Percentiles rank a stretch among this genome's conserved stretches.
Evolutionary conservation across 2,113 vertebrate species (phyloP).

Genomic region (Rhynchomys soricoides): DNA sequence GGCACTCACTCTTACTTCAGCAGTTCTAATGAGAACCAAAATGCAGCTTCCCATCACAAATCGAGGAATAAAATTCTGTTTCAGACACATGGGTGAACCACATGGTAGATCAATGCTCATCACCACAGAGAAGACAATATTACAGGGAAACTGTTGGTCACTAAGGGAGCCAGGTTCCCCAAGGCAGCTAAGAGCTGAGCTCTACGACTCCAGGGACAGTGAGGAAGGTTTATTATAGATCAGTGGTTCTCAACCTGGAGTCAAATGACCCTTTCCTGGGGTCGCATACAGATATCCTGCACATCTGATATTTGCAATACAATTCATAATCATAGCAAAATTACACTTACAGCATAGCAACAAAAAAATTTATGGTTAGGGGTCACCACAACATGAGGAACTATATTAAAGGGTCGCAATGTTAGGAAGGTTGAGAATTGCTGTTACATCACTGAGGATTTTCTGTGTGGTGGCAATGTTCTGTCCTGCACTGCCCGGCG

Average conservation of each 20-base stretch:
- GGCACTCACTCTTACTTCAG: not conserved
- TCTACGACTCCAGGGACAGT: not conserved
- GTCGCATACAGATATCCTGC: not conserved
- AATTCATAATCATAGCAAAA: not conserved
- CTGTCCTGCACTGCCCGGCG: rapidly evolving
- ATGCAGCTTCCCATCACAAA: not conserved
- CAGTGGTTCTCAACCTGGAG: not conserved
- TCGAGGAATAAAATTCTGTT: not conserved
- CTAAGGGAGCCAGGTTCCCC: not conserved
- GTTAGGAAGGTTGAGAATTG: not conserved
- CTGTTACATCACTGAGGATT: not conserved
- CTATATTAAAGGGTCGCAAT: not conserved
- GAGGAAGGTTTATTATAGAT: not conserved
- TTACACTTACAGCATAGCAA: not conserved
- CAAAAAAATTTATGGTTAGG: not conserved
- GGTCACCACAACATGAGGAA: not conserved
- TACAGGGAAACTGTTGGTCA: not conserved
- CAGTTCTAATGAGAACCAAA: not conserved
- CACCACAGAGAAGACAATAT: not conserved
- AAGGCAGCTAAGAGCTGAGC: not conserved
- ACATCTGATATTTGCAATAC: not conserved
- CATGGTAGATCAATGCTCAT: not conserved
- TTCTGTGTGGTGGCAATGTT: not conserved
- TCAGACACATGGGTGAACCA: not conserved
- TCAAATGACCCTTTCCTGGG: not conserved